phyloP scores from a whole-genome alignment of 2,797 vertebrate species.

The Caiman crocodilus region DNA sequence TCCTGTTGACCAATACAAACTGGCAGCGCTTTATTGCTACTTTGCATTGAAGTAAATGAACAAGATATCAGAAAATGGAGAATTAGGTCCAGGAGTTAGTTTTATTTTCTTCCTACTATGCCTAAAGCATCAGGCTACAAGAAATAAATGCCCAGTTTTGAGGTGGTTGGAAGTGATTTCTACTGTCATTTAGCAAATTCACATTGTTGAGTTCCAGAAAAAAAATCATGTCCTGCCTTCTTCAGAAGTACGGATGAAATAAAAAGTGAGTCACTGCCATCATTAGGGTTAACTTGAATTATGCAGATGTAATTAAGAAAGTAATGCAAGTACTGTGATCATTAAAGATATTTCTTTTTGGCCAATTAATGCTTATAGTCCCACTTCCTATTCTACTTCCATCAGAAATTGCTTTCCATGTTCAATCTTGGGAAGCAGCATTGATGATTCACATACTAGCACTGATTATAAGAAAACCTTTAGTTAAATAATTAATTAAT shows the following conservation, averaged over 20 bases:
- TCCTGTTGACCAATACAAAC: background rate
- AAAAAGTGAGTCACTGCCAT: background rate
- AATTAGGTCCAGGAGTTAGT: background rate
- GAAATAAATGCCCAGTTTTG: background rate
- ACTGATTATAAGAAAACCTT: background rate
- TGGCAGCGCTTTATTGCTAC: background rate
- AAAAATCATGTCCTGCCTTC: background rate
- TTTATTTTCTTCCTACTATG: background rate
- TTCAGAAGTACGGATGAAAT: background rate
- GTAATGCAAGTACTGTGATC: background rate
- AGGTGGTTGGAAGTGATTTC: background rate
- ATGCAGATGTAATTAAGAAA: background rate
- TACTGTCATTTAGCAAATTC: background rate
- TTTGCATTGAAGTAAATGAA: background rate
- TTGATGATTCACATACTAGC: background rate
- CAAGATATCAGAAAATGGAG: conserved; percentile 5
- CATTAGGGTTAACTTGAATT: background rate
- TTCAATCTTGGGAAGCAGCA: background rate
- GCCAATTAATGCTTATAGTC: background rate
- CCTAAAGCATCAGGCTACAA: background rate
- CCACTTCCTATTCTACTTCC: background rate
- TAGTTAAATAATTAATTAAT: background rate
- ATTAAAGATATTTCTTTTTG: background rate
- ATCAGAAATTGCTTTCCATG: background rate
- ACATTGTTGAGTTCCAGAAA: background rate